Evolutionary conservation across 1,140 invertebrate genomes (phyloP).

Genomic region (Pristionchus pacificus): DNA sequence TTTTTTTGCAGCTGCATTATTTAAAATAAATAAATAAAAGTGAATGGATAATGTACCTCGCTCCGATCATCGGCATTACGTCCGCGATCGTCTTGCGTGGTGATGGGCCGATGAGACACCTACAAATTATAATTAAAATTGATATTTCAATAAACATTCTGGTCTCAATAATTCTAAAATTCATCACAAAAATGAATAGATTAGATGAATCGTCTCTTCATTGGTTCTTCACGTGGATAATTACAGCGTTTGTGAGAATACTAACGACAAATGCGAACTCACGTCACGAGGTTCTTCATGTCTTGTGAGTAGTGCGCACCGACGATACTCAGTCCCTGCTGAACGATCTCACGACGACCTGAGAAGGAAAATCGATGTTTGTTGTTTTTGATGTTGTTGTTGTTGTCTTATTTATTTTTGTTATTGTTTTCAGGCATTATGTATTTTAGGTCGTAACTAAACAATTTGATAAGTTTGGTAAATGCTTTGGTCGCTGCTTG

Average conservation of each 20-base stretch:
- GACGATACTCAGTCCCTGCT: conserved; percentile 81
- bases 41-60: too few relatives aligned
- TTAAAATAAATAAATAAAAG: too few relatives aligned
- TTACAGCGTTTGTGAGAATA: conserved; percentile 3
- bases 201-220: conserved; percentile 6
- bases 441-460: too few relatives aligned
- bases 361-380: too few relatives aligned
- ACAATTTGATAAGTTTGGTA: too few relatives aligned
- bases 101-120: conserved; percentile 60
- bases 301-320: conserved; percentile 81
- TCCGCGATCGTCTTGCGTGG: conserved; percentile 79
- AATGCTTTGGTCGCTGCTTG: too few relatives aligned
- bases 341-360: conserved; percentile 68
- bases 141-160: neutral
- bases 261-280: conserved; percentile 62
- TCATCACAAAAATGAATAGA: conserved; percentile 7
- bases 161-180: neutral
- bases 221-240: neutral
- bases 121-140: neutral
- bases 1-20: too few relatives aligned
- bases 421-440: too few relatives aligned
- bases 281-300: conserved; percentile 88
- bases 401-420: too few relatives aligned
- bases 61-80: conserved; percentile 98
- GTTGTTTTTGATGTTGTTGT: too few relatives aligned